Evolutionary conservation across 1,140 invertebrate genomes (phyloP).

Genomic region (Hyposmocoma kahamanoa): DNA sequence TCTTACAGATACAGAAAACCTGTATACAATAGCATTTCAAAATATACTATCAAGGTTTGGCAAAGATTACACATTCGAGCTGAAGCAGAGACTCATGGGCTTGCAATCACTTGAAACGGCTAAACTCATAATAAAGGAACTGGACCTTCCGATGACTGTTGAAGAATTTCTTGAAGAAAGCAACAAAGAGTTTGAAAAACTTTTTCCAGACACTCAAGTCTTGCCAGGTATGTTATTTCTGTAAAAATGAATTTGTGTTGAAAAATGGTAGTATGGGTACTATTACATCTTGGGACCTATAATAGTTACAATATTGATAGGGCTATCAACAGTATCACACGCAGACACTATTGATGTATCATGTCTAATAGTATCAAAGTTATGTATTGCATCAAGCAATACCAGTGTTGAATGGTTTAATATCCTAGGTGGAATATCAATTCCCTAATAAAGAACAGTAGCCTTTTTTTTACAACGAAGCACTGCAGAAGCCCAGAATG

Average conservation of each 20-base stretch:
- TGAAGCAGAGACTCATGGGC: slow-evolving; percentile 86
- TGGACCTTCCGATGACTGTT: slow-evolving; percentile 80
- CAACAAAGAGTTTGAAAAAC: slow-evolving; percentile 66
- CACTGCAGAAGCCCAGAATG: too few relatives aligned
- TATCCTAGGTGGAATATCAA: too few relatives aligned
- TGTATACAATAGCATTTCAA: slow-evolving; percentile 82
- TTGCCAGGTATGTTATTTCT: slow-evolving; percentile 85
- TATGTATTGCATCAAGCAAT: too few relatives aligned
- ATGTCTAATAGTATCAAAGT: too few relatives aligned
- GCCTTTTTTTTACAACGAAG: too few relatives aligned
- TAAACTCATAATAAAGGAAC: slow-evolving; percentile 75
- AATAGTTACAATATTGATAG: too few relatives aligned
- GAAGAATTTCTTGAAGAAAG: slow-evolving; percentile 76
- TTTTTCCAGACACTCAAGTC: slow-evolving; percentile 76
- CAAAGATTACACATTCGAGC: slow-evolving; percentile 83
- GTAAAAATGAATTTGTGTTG: slow-evolving; percentile 2
- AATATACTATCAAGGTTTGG: slow-evolving; percentile 80
- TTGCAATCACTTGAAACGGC: slow-evolving; percentile 77
- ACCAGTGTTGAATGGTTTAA: too few relatives aligned
- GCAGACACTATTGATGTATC: too few relatives aligned
- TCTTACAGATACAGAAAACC: slow-evolving; percentile 81
- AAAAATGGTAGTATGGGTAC: neutral
- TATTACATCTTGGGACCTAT: too few relatives aligned
- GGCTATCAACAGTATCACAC: too few relatives aligned
- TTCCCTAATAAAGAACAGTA: too few relatives aligned